Evolutionary conservation across 2,797 vertebrate species (phyloP).

Genomic region (Balearica regulorum): DNA sequence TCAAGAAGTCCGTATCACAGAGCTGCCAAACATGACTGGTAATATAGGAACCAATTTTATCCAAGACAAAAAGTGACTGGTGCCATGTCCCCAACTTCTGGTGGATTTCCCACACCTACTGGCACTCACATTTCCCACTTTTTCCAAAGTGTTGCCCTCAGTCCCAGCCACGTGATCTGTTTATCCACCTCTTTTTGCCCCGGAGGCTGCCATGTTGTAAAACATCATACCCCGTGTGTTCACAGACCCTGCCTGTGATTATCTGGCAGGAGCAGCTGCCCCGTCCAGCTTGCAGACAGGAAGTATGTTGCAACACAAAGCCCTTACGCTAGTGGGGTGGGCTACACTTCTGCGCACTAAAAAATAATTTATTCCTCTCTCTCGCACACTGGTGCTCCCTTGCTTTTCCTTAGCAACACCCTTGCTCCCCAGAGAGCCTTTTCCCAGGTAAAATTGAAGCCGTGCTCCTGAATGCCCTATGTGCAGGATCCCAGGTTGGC

Average conservation of each 20-base stretch:
- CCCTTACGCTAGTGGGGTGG: neutral
- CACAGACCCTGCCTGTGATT: neutral
- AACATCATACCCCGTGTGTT: neutral
- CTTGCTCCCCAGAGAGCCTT: neutral
- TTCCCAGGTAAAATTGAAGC: neutral
- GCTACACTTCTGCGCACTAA: neutral
- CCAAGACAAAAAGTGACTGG: neutral
- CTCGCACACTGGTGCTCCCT: neutral
- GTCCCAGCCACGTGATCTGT: neutral
- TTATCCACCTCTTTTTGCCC: neutral
- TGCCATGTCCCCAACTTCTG: neutral
- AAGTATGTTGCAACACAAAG: neutral
- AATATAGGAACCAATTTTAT: neutral
- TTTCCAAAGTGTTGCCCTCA: neutral
- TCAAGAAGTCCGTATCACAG: neutral
- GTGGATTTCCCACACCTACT: neutral
- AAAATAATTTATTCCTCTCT: neutral
- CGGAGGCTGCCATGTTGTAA: neutral
- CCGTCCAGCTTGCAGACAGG: neutral
- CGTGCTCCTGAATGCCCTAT: neutral
- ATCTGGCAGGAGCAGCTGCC: neutral
- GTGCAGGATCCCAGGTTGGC: neutral
- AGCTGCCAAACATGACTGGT: neutral
- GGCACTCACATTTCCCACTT: neutral
- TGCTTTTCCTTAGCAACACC: neutral